Evolutionary conservation across 1,140 invertebrate species (phyloP), one percentile per base, ranked within the genome.

Genomic region (Zophobas atratus): DNA sequence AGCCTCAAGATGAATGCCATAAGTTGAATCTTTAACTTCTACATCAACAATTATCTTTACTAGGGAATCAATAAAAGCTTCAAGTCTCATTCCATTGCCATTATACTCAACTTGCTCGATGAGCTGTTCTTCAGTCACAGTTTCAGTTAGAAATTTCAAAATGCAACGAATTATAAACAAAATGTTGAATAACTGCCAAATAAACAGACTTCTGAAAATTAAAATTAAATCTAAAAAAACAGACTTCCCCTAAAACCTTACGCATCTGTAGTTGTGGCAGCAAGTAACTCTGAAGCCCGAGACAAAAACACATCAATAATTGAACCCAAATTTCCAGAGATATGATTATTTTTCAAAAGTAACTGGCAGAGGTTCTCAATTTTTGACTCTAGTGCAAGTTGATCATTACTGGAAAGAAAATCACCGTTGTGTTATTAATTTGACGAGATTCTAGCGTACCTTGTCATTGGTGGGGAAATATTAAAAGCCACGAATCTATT

Each of bases 181-280:
- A 0, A 95, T 95, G 88, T 99, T 99, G 85, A 95, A 96, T 0
- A 96, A 94, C 87, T 99, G 97, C 96, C 97, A 99, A 56, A 95
- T 93, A 81, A 97, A 94, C 87, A 98, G 92, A 80, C 94, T 94
- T 86, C 96, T 98, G 87, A 71, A 92, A 90, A 39, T 56, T 73
- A 70, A 73, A 48, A 57, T 67, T 67, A 75, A 72, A 46, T 63
- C 55, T 60, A 6, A 63, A 55, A 76, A 57, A 33, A 67, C 53
- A 77, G 76, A 77, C 56, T 60, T 51, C 38, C 49, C 63, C 73
- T 77, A 20, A 20, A 20, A 20, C 88, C 90, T 89, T 90, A 97
- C 95, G 96, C 95, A 85, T 97, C 94, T 86, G 93, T 94, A 84
- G 95, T 93, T 8, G 94, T 92, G 1, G 96, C 93, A 1, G 93